Percentiles rank a stretch among this genome's conserved stretches.
Evolutionary conservation across 2,888 invertebrate genomes (phyloP).

Genomic region (Blera fallax): DNA sequence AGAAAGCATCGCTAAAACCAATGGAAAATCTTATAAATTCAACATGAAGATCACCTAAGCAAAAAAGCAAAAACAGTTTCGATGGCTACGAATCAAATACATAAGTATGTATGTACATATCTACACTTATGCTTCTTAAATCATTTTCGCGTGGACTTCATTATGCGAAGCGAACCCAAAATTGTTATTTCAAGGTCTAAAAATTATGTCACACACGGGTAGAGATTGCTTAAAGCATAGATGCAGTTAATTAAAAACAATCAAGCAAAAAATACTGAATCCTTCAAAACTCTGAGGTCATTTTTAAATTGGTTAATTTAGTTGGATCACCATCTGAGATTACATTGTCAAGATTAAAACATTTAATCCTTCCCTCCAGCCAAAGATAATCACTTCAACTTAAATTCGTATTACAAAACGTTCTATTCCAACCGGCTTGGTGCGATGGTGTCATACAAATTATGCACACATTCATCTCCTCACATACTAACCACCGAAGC

Average conservation of each 20-base stretch:
- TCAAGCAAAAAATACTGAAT: conserved; percentile 1
- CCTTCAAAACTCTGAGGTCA: conserved; percentile 57
- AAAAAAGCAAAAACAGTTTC: no score
- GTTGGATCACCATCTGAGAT: conserved; percentile 18
- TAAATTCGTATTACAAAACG: conserved; percentile 6
- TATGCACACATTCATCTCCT: conserved; percentile 16
- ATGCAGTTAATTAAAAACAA: conserved; percentile 9
- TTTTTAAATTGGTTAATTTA: conserved; percentile 44
- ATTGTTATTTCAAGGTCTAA: conserved; percentile 9
- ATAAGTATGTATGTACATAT: no score
- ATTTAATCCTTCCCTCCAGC: conserved; percentile 26
- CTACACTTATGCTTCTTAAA: no score
- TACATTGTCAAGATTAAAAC: conserved; percentile 33
- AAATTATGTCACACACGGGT: neutral
- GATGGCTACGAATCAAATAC: no score
- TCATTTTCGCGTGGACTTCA: neutral
- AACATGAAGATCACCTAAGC: no score
- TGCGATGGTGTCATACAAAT: conserved; percentile 58
- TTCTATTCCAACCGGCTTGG: conserved; percentile 2
- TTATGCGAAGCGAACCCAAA: neutral
- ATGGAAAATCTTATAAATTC: no score
- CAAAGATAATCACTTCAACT: conserved; percentile 20
- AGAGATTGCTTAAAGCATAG: neutral
- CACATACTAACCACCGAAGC: conserved; percentile 41
- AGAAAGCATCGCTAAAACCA: no score